These are phyloP conservation scores for Pseudomugil gertrudae DNA, from an alignment of 2,797 vertebrate genomes.

Conservation along the genomic window DNA sequence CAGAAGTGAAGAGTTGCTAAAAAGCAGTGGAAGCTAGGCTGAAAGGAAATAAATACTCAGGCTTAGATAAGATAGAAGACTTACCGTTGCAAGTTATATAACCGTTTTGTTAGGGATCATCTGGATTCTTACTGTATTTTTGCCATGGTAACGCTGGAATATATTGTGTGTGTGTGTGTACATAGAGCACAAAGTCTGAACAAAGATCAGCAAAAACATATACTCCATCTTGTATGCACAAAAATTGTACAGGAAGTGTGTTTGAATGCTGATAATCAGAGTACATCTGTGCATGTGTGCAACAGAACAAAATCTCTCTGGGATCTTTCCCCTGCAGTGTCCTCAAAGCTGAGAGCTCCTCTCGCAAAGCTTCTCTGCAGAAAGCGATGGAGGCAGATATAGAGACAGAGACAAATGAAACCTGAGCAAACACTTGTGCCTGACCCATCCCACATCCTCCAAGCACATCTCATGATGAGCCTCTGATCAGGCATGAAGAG, in stretches of 20 bases:
- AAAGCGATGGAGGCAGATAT: constrained; percentile 45
- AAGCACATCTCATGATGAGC: constrained; percentile 43
- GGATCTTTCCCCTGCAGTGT: constrained; percentile 51
- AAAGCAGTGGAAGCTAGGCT: constrained; percentile 50
- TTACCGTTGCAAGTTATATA: constrained; percentile 81
- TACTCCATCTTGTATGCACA: constrained; percentile 13
- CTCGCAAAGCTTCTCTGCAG: constrained; percentile 54
- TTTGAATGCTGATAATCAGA: constrained; percentile 32
- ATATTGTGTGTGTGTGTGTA: constrained; percentile 25
- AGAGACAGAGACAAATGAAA: constrained; percentile 59
- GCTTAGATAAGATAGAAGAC: constrained; percentile 77
- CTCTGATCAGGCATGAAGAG: constrained; percentile 36
- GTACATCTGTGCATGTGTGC: constrained; percentile 29
- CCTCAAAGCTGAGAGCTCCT: constrained; percentile 47
- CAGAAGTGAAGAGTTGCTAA: constrained; percentile 56
- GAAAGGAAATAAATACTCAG: constrained; percentile 64
- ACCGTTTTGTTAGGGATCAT: constrained; percentile 82
- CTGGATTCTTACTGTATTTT: constrained; percentile 81
- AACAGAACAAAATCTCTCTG: constrained; percentile 54
- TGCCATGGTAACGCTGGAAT: constrained; percentile 78
- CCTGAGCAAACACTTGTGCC: constrained; percentile 57
- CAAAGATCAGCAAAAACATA: constrained; percentile 36
- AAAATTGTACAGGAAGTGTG: neutral
- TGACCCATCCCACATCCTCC: constrained; percentile 49
- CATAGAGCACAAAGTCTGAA: constrained; percentile 40